These are phyloP conservation scores for Acleris emargana DNA, from an alignment of 2,888 invertebrate genomes.

Conservation along the genomic window DNA sequence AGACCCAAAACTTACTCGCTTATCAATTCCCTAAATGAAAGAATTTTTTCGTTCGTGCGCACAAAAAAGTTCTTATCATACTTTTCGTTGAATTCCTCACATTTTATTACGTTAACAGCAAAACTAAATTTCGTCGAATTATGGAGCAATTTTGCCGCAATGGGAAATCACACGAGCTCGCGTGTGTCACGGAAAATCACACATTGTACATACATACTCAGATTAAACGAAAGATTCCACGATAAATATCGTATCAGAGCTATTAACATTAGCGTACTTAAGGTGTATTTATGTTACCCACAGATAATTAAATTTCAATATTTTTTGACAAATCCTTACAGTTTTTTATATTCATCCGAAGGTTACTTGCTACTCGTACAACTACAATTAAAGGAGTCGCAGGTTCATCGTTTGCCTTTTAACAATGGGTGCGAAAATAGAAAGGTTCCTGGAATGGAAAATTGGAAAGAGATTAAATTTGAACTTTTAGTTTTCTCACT, in stretches of 20 bases:
- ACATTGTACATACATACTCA: conserved; percentile 43
- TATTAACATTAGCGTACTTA: too few species aligned
- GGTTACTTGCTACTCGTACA: too few species aligned
- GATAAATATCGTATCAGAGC: conserved; percentile 39
- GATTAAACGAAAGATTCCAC: conserved; percentile 51
- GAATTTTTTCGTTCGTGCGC: conserved; percentile 54
- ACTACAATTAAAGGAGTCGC: too few species aligned
- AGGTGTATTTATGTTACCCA: neutral
- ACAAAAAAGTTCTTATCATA: conserved; percentile 52
- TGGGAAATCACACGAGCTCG: conserved; percentile 55
- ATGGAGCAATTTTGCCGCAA: conserved; percentile 46
- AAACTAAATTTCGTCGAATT: conserved; percentile 50
- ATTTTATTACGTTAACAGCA: conserved; percentile 47
- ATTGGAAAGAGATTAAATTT: too few species aligned
- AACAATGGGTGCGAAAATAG: too few species aligned
- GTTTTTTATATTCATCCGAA: too few species aligned
- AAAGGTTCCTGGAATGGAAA: too few species aligned
- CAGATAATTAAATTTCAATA: neutral
- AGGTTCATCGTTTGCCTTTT: too few species aligned
- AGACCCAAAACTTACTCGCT: conserved; percentile 57
- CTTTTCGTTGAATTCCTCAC: conserved; percentile 45
- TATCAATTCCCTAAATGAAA: conserved; percentile 66
- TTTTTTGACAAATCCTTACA: too few species aligned
- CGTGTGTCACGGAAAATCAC: conserved; percentile 56
- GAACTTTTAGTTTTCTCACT: too few species aligned